Evolutionary conservation across 2,113 vertebrate genomes (phyloP), one percentile per base, ranked within the genome.

Genomic region (Pseudorasbora parva): DNA sequence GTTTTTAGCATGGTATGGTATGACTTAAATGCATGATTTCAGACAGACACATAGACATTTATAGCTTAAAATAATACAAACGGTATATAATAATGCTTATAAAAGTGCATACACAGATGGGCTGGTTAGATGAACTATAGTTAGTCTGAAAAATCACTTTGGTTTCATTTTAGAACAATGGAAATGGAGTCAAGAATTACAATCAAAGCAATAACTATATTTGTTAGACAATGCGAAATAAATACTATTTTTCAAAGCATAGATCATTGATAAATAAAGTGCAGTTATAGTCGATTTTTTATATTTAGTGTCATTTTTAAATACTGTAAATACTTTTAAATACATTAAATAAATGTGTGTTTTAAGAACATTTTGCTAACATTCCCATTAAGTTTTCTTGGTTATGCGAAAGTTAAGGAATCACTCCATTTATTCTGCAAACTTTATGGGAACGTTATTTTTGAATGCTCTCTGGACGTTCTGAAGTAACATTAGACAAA

Each of bases 191-290:
- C 19, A 37, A 17, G 21, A 23, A 78, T 23, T 25, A 45, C 37
- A 60, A 60, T 45, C 45, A 43, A 33, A 14, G 68, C 41, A 71
- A 3, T 10, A 37, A 62, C 11, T 64, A 64, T 12, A 27, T 54
- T 56, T 60, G 33, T 78, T 78, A 78, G 14, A 78, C 9, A 75
- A 75, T 73, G n/a, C 5, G 12, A 47, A 9, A 43, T 43, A 41
- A 23, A 0, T 41, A 21, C 47, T 8, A 21, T 41, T 43, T 51
- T 30, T 54, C 7, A 75, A 54, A 47, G 49, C 37, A 69, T 30
- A 54, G 1, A 33, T 51, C 17, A 33, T 25, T 12, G 11, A 23
- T 73, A 3, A 49, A 73, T 3, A 59, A 77, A 57, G 5, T 75
- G 17, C 25, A 59, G 33, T 21, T 41, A n/a, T 41, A n/a, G 66